These are phyloP conservation scores for Eunapius fragilis DNA, from an alignment of 37 sponge, comb jelly and placozoan species.

Conservation along the genomic window DNA sequence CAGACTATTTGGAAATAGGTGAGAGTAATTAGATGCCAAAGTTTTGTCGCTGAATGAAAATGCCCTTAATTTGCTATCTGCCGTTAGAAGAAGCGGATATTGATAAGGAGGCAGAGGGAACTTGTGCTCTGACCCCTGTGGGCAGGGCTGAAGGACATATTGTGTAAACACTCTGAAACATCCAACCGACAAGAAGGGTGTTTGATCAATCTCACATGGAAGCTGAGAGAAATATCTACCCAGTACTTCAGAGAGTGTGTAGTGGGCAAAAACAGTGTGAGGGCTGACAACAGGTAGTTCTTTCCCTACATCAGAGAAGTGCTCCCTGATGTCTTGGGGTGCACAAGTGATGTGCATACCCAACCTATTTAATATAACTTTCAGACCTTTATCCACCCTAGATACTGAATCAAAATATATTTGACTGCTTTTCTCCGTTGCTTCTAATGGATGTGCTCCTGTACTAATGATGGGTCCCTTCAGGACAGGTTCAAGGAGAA, in stretches of 20 bases:
- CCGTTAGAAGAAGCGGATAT: conserved; percentile 44
- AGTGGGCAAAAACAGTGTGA: conserved; percentile 27
- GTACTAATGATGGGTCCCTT: background rate
- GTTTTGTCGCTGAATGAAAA: conserved; percentile 39
- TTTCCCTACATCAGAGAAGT: conserved; percentile 16
- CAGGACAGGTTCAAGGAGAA: background rate
- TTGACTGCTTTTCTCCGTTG: background rate
- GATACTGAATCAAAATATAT: conserved; percentile 9
- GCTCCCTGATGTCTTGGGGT: conserved; percentile 2
- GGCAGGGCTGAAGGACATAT: background rate
- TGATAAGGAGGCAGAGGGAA: conserved; percentile 39
- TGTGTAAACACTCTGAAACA: conserved; percentile 11
- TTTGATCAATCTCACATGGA: conserved; percentile 24
- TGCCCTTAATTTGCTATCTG: conserved; percentile 22
- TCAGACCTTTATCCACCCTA: too few relatives aligned
- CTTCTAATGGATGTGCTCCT: background rate
- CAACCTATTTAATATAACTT: conserved; percentile 15
- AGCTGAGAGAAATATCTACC: background rate
- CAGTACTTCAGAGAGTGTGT: background rate
- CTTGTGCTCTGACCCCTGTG: too few relatives aligned
- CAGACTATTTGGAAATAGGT: conserved; percentile 3
- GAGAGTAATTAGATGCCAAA: background rate
- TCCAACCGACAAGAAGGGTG: conserved; percentile 12
- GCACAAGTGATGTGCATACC: conserved; percentile 58
- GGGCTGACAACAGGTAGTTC: conserved; percentile 11